Conservation (phyloP, 2,797 vertebrate species). For the Chelidonichthys spinosus region DNA sequence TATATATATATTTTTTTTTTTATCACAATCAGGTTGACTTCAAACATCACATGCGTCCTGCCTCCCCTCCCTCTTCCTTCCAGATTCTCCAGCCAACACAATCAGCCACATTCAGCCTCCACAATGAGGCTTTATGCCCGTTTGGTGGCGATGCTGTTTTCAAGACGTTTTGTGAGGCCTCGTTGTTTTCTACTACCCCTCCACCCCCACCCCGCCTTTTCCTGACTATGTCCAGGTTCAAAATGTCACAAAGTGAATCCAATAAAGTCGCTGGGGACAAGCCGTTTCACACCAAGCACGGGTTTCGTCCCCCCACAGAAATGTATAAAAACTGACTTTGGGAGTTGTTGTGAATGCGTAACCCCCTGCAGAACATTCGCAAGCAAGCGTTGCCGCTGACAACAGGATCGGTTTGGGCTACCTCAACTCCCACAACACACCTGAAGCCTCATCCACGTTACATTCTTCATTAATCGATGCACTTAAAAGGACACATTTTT, state of each 20-base stretch:
- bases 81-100: conserved; percentile 72
- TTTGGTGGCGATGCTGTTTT: conserved; percentile 66
- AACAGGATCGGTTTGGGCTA: neutral
- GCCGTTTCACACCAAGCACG: neutral
- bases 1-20: neutral
- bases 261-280: conserved; percentile 45
- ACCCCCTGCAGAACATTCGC: neutral
- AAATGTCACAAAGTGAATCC: conserved; percentile 71
- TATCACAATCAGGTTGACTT: conserved; percentile 59
- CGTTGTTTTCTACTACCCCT: conserved; percentile 67
- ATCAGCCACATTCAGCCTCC: conserved; percentile 75
- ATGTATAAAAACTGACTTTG: neutral
- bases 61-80: conserved; percentile 65
- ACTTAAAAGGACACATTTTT: neutral
- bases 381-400: neutral
- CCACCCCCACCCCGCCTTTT: conserved; percentile 15
- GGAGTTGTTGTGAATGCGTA: neutral
- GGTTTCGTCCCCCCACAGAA: accelerated
- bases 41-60: conserved; percentile 67
- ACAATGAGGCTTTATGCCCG: conserved; percentile 81
- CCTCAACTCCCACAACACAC: neutral
- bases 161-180: conserved; percentile 71
- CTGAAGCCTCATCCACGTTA: neutral
- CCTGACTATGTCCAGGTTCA: conserved; percentile 55
- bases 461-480: neutral